Evolutionary conservation across 2,113 vertebrate species (phyloP).

Genomic region (Malurus alboscapulatus): DNA sequence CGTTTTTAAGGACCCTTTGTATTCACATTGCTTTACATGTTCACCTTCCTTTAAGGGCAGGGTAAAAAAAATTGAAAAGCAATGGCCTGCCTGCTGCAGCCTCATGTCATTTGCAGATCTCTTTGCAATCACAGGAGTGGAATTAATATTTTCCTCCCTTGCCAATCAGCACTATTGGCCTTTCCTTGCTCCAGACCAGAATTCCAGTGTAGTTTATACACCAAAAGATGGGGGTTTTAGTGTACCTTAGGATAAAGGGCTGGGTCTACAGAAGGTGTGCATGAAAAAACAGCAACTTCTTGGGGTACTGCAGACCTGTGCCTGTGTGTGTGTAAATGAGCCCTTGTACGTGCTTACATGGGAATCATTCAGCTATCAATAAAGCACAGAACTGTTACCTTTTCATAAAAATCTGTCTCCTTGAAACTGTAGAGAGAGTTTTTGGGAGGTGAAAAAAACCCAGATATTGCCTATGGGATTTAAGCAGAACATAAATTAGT

Average conservation of each 20-base stretch:
- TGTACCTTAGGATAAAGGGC: not conserved
- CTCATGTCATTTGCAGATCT: not conserved
- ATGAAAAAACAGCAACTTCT: not conserved
- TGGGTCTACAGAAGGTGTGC: not conserved
- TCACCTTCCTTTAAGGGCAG: not conserved
- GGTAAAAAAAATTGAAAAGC: not conserved
- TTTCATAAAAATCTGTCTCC: not conserved
- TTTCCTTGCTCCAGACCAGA: not conserved
- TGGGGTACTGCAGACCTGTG: not conserved
- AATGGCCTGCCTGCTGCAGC: not conserved
- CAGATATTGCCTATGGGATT: not conserved
- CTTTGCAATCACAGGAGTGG: not conserved
- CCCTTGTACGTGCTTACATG: accelerated
- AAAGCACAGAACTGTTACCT: not conserved
- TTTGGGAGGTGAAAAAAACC: not conserved
- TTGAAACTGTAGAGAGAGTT: not conserved
- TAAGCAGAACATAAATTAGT: not conserved
- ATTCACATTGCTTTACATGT: not conserved
- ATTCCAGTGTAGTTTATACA: not conserved
- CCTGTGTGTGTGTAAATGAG: not conserved
- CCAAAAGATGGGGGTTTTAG: not conserved
- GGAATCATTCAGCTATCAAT: not conserved
- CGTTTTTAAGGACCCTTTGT: not conserved
- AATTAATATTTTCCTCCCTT: not conserved
- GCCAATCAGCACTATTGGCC: not conserved